Percentiles rank a stretch among this genome's conserved stretches.
phyloP scores from a whole-genome alignment of 2,888 invertebrate genomes.

The Romanomermis culicivorax region DNA sequence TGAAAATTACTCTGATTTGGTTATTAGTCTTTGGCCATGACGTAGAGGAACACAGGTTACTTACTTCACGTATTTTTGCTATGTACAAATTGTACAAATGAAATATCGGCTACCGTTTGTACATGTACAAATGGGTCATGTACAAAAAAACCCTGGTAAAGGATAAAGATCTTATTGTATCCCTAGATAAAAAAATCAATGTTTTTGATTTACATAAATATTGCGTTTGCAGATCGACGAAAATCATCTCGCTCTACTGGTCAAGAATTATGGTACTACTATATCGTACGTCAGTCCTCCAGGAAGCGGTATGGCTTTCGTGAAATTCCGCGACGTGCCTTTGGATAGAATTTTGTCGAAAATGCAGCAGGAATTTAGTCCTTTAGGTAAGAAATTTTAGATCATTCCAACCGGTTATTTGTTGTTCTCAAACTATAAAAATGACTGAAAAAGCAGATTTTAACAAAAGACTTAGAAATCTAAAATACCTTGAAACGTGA shows the following conservation, averaged over 20 bases:
- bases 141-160: too few relatives aligned
- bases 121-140: too few relatives aligned
- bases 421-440: not conserved
- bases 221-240: constrained; percentile 10
- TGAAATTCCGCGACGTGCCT: constrained; percentile 4
- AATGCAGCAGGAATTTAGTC: constrained; percentile 8
- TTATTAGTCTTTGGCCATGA: too few relatives aligned
- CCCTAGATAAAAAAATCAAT: too few relatives aligned
- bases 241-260: not conserved
- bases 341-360: constrained; percentile 5
- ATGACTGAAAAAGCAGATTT: not conserved
- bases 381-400: constrained; percentile 2
- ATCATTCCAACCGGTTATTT: not conserved
- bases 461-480: not conserved
- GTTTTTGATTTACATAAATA: too few relatives aligned
- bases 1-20: too few relatives aligned
- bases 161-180: too few relatives aligned
- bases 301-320: constrained; percentile 3
- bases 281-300: constrained; percentile 3
- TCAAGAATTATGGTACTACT: not conserved
- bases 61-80: too few relatives aligned
- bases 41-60: too few relatives aligned
- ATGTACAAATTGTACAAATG: too few relatives aligned
- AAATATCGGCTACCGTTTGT: too few relatives aligned
- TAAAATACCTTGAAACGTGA: too few relatives aligned